Conservation (phyloP, 2,797 vertebrate genomes). For the Liasis olivaceus region DNA sequence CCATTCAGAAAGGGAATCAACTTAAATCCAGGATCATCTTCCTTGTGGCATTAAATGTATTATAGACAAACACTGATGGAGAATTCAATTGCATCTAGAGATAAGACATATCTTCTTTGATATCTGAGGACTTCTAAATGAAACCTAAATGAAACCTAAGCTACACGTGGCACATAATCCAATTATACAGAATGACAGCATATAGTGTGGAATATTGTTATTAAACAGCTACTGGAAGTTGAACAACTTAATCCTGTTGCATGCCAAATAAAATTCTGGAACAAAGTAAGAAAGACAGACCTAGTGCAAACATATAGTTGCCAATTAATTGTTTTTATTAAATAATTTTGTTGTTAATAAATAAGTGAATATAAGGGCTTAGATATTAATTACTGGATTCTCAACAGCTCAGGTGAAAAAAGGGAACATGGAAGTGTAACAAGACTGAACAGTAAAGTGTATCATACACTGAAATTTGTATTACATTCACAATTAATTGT, state of each 20-base stretch:
- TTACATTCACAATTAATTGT: too few relatives aligned
- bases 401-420: too few relatives aligned
- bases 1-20: background rate
- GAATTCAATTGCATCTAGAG: background rate
- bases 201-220: constrained; percentile 17
- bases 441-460: too few relatives aligned
- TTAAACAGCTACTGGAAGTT: constrained; percentile 14
- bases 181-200: constrained; percentile 19
- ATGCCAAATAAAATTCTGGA: constrained; percentile 25
- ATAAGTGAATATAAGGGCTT: too few relatives aligned
- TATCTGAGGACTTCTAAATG: background rate
- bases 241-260: constrained; percentile 15
- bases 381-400: too few relatives aligned
- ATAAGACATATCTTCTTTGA: background rate
- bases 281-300: constrained; percentile 7
- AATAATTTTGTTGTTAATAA: too few relatives aligned
- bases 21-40: background rate
- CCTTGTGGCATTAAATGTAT: background rate
- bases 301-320: background rate
- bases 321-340: constrained; percentile 16
- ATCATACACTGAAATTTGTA: too few relatives aligned
- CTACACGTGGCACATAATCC: constrained; percentile 1
- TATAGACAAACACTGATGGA: background rate
- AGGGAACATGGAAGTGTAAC: too few relatives aligned
- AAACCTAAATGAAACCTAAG: too few relatives aligned